phyloP scores from a whole-genome alignment of 2,888 invertebrate species.

The Drosophila macrothrix region DNA sequence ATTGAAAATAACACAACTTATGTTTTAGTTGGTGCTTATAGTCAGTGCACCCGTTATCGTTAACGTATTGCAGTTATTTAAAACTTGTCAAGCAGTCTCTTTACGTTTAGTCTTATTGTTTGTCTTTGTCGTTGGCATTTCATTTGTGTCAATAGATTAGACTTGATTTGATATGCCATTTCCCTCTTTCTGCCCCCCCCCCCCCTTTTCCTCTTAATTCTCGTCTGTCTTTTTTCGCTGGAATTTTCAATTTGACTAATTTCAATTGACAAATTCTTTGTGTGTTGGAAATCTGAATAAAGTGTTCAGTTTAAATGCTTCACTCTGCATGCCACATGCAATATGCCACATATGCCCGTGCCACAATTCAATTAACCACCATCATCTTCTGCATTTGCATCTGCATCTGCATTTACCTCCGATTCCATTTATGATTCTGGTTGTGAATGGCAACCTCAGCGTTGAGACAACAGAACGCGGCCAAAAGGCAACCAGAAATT shows the following conservation, averaged over 20 bases:
- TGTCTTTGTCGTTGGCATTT: constrained; percentile 10
- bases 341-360: not conserved
- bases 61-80: not conserved
- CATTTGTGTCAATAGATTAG: constrained; percentile 1
- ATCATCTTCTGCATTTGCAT: not conserved
- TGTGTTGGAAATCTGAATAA: not conserved
- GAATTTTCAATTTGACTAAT: not conserved
- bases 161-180: not conserved
- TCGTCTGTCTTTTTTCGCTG: not conserved
- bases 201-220: not conserved
- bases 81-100: not conserved
- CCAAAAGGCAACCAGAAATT: not conserved
- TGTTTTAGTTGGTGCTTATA: not conserved
- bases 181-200: too few relatives aligned
- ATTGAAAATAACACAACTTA: not conserved
- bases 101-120: not conserved
- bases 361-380: not conserved
- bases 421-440: not conserved
- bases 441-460: not conserved
- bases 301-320: not conserved
- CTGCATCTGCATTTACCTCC: not conserved
- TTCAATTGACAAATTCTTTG: not conserved
- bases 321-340: not conserved
- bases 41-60: not conserved
- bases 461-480: not conserved